Base-by-base conservation (phyloP, 2,888 invertebrate species). In the Acleris literana region DNA sequence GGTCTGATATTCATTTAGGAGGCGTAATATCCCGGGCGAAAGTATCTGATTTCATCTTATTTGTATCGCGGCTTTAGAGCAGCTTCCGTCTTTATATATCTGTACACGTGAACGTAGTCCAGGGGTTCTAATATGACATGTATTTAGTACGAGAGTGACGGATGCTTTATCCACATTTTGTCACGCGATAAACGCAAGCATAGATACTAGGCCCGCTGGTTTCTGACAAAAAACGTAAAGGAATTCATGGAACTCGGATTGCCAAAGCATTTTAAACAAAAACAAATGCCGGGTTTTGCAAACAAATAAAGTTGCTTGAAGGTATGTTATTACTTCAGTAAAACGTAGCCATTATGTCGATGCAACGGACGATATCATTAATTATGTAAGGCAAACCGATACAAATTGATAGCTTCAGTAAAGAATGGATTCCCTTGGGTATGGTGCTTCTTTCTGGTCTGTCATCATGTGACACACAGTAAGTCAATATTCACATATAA, bases 1-100 rank as follows among this genome's bases (percentile, higher is more conserved):
- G 87, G 88, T 86, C 87, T 80, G 76, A 79, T 74, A 81, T 79
- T 76, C 71, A 77, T 72, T 76, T 71, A 73, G 69, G 33, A 65
- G 60, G 55, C 66, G 58, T 62, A 62, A 61, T 67, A 69, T 68
- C 44, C 46, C 54, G 59, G 61, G 54, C 46, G 61, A 17, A 68
- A 51, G 59, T 64, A 69, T 58, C 68, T 66, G 66, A 54, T 67
- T 67, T 67, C 58, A 58, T 67, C 63, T 54, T 63, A 58, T 55
- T 53, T 55, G 43, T 54, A 52, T 39, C 39, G 44, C 51, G 49
- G 49, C 22, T 63, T 63, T 48, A 39, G 44, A 52, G 61, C 29
- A 29, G 17, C 43, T 39, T 39, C 3, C 11, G 39, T 13, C 39
- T 39, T 39, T 39, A 9, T 39, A 39, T 13, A 39, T 39, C 39